Percentiles rank a stretch among this genome's conserved stretches.
Evolutionary conservation across 2,888 invertebrate genomes (phyloP).

Genomic region (Theodoxus fluviatilis): DNA sequence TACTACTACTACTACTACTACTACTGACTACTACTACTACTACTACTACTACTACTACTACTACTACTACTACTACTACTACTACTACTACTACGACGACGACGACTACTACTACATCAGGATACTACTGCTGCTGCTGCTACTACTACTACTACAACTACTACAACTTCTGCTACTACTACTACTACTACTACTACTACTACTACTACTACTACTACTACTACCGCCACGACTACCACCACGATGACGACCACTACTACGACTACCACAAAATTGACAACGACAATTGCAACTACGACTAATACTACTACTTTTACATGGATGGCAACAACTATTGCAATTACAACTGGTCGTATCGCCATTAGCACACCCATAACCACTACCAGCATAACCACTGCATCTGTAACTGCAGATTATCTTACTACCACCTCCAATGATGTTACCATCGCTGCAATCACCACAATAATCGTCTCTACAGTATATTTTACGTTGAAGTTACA

Average conservation of each 20-base stretch:
- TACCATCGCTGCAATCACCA: too few species aligned
- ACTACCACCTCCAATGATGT: too few species aligned
- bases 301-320: neutral
- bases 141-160: conserved; percentile 22
- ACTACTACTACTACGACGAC: conserved; percentile 15
- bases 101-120: conserved; percentile 13
- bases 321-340: neutral
- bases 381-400: too few species aligned
- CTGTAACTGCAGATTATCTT: too few species aligned
- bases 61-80: conserved; percentile 18
- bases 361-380: neutral
- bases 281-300: neutral
- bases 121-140: conserved; percentile 7
- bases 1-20: conserved; percentile 16
- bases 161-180: conserved; percentile 21
- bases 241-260: neutral
- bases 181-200: conserved; percentile 16
- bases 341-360: neutral
- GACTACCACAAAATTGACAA: neutral
- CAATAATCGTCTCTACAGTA: too few species aligned
- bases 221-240: neutral
- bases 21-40: conserved; percentile 18
- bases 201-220: neutral
- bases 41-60: conserved; percentile 17
- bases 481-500: too few species aligned